These are phyloP conservation scores for Cryptus armator DNA, from an alignment of 2,888 invertebrate species.

Conservation along the genomic window DNA sequence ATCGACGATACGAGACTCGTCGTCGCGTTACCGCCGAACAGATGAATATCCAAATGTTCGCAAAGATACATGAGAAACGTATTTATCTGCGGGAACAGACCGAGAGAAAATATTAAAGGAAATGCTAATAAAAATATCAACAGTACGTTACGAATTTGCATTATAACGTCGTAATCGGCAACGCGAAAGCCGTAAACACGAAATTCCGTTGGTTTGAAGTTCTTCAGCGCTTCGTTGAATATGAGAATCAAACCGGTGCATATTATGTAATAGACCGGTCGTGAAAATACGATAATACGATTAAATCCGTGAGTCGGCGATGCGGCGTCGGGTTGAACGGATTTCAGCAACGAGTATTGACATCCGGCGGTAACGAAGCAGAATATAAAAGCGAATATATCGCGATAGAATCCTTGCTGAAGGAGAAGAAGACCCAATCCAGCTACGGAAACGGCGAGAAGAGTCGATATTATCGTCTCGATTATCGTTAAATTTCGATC, in stretches of 20 bases:
- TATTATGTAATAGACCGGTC: slow-evolving; percentile 97
- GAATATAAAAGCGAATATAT: slow-evolving; percentile 96
- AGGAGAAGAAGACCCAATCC: slow-evolving; percentile 94
- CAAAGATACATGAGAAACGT: slow-evolving; percentile 98
- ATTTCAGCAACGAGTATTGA: slow-evolving; percentile 98
- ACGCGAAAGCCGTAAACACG: slow-evolving; percentile 85
- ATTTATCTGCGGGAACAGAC: slow-evolving; percentile 98
- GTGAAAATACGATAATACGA: slow-evolving; percentile 96
- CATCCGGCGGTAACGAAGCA: slow-evolving; percentile 99
- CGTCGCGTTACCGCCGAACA: slow-evolving; percentile 95
- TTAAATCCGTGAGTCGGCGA: slow-evolving; percentile 99
- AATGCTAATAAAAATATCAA: slow-evolving; percentile 94
- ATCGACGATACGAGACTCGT: slow-evolving; percentile 94
- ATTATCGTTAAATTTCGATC: slow-evolving; percentile 95
- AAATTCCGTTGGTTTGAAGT: slow-evolving; percentile 84
- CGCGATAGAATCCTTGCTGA: slow-evolving; percentile 94
- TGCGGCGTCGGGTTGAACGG: slow-evolving; percentile 99
- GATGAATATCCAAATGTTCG: slow-evolving; percentile 97
- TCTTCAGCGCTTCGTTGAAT: slow-evolving; percentile 83
- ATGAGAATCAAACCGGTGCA: slow-evolving; percentile 85
- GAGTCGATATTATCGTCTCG: slow-evolving; percentile 93
- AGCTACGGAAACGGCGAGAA: slow-evolving; percentile 94
- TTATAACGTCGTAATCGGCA: slow-evolving; percentile 88
- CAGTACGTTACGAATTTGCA: slow-evolving; percentile 90
- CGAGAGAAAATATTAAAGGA: slow-evolving; percentile 97